phyloP scores from a whole-genome alignment of 2,113 vertebrate genomes.

The Prietella phreatophila region DNA sequence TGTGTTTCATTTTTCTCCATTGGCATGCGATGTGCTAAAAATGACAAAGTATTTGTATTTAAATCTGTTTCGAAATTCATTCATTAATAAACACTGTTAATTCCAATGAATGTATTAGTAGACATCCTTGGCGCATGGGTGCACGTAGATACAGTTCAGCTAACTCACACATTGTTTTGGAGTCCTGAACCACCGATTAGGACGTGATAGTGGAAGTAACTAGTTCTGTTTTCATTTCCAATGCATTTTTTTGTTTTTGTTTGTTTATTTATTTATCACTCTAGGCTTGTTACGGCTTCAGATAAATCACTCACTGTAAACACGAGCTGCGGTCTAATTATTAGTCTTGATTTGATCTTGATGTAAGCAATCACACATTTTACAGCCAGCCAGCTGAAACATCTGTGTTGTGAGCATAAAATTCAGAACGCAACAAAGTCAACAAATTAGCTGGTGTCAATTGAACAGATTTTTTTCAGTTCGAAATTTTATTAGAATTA shows the following conservation, averaged over 20 bases:
- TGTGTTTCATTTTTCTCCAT: too few species aligned
- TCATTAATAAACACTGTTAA: not conserved
- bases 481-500: not conserved
- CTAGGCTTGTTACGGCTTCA: not conserved
- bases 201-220: not conserved
- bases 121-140: not conserved
- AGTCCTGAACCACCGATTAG: not conserved
- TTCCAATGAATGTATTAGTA: not conserved
- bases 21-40: too few species aligned
- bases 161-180: not conserved
- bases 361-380: not conserved
- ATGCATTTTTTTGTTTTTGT: not conserved
- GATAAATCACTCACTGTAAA: not conserved
- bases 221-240: not conserved
- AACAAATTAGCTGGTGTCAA: not conserved
- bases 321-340: not conserved
- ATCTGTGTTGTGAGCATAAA: not conserved
- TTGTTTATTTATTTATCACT: not conserved
- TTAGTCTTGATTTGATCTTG: not conserved
- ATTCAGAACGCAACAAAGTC: not conserved
- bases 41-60: too few species aligned
- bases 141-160: not conserved
- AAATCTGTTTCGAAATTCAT: not conserved
- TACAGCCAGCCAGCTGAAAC: not conserved
- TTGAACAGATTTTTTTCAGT: not conserved